Evolutionary conservation across 2,888 invertebrate genomes (phyloP), one percentile per base, ranked within the genome.

Genomic region (Bhutanitis thaidina): DNA sequence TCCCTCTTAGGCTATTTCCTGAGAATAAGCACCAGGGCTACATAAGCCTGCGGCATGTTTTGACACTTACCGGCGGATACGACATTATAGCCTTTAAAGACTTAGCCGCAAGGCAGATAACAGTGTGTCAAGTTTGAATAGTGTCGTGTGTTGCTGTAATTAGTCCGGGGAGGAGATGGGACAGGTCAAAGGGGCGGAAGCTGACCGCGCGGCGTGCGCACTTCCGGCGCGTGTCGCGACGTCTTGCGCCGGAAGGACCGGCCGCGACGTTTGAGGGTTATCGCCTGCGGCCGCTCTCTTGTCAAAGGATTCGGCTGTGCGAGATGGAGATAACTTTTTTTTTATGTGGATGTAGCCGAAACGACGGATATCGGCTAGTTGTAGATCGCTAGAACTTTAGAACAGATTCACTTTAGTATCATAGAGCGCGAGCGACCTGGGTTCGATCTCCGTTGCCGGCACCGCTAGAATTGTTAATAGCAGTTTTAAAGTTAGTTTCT

Each of bases 151-250:
- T 65, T 67, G 69, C 64, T 69, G 81, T 82, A 81, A 81, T 81
- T 83, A 82, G 81, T 77, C 62, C 62, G 65, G 56, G 51, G 51
- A 44, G 66, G 67, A 60, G 60, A 59, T 69, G 73, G 34, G 74
- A 62, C 79, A 82, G 83, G 84, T 82, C 84, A 85, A 86, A 86
- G 84, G 74, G 77, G 64, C 83, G 86, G 86, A 86, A 76, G 78
- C 80, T 82, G 83, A 80, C 83, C 83, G 80, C 77, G 74, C 72
- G 74, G 74, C 72, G 69, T 69, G 77, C 77, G 73, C 59, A 74
- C 81, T 77, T 81, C 82, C 80, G 77, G 69, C 66, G 69, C 71
- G 79, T 71, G 79, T 71, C 73, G 65, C 69, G 66, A 66, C 71
- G 77, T 80, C 80, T 80, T 77, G 72, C 64, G 72, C 63, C 75